A percentile compares a stretch with the other conserved stretches of the same genome.
phyloP scores from a whole-genome alignment of 92 coral and sea anemone genomes.

The Hydrozoanthus gracilis region DNA sequence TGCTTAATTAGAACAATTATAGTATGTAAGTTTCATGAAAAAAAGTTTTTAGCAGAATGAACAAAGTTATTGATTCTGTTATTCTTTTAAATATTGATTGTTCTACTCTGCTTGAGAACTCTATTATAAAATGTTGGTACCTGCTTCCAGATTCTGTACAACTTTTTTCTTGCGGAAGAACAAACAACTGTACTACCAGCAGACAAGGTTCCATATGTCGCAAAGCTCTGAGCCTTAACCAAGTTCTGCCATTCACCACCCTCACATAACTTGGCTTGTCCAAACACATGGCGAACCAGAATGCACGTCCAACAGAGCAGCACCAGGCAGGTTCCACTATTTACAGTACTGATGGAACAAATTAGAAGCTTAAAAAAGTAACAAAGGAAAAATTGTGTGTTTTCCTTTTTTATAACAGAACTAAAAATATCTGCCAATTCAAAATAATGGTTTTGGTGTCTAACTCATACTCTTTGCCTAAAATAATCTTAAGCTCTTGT shows the following conservation, averaged over 20 bases:
- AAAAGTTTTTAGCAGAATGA: too few species aligned
- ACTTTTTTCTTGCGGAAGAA: slow-evolving; percentile 72
- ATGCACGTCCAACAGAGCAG: slow-evolving; percentile 85
- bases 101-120: neutral
- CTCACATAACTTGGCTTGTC: slow-evolving; percentile 60
- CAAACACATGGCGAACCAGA: slow-evolving; percentile 60
- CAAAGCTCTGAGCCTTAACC: slow-evolving; percentile 72
- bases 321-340: slow-evolving; percentile 74
- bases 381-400: neutral
- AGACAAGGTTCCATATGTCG: slow-evolving; percentile 75
- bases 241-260: slow-evolving; percentile 76
- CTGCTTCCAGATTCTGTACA: slow-evolving; percentile 77
- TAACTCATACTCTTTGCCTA: too few species aligned
- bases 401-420: too few species aligned
- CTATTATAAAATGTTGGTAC: slow-evolving; percentile 20
- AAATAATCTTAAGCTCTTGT: too few species aligned
- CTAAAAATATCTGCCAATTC: too few species aligned
- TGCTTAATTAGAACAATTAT: too few species aligned
- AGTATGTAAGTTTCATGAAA: too few species aligned
- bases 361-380: neutral
- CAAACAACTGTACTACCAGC: slow-evolving; percentile 77
- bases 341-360: slow-evolving; percentile 55
- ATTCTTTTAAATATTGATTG: too few species aligned
- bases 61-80: too few species aligned
- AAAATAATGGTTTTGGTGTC: too few species aligned